Conservation (phyloP, 2,113 vertebrate species). For the Dasyurus viverrinus region DNA sequence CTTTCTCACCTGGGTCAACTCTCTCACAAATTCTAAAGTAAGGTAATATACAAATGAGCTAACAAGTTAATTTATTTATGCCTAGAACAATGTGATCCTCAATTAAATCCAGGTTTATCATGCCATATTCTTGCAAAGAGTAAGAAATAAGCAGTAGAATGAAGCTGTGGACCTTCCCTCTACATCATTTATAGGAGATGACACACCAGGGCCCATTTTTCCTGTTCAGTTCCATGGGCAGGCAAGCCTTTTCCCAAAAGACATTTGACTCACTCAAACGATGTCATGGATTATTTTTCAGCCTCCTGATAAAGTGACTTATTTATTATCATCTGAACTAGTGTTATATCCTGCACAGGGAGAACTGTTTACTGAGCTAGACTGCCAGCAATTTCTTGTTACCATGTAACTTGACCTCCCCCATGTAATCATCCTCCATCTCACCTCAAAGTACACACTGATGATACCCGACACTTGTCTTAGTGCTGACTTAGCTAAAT, state of each 20-base stretch:
- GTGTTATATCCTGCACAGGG: conserved; percentile 74
- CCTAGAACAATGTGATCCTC: conserved; percentile 19
- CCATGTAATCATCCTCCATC: background rate
- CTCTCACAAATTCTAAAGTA: background rate
- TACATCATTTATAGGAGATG: background rate
- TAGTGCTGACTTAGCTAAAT: conserved; percentile 42
- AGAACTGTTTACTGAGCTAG: conserved; percentile 63
- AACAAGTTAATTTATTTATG: background rate
- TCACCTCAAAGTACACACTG: conserved; percentile 52
- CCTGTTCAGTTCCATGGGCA: conserved; percentile 60
- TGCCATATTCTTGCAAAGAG: conserved; percentile 23
- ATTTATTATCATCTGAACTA: conserved; percentile 75
- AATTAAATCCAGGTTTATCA: background rate
- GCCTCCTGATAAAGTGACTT: conserved; percentile 70
- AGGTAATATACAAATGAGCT: conserved; percentile 31
- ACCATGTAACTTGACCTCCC: conserved; percentile 65
- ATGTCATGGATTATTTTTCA: conserved; percentile 76
- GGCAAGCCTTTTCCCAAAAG: conserved; percentile 67
- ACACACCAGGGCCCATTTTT: conserved; percentile 50
- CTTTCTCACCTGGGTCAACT: conserved; percentile 21
- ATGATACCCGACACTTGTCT: conserved; percentile 17
- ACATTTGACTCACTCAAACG: conserved; percentile 70
- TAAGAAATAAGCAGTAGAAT: background rate
- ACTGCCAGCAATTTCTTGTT: conserved; percentile 71
- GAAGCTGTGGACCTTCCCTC: conserved; percentile 36